These are phyloP conservation scores for Conus ventricosus DNA, from an alignment of 1,140 invertebrate species.

Conservation along the genomic window DNA sequence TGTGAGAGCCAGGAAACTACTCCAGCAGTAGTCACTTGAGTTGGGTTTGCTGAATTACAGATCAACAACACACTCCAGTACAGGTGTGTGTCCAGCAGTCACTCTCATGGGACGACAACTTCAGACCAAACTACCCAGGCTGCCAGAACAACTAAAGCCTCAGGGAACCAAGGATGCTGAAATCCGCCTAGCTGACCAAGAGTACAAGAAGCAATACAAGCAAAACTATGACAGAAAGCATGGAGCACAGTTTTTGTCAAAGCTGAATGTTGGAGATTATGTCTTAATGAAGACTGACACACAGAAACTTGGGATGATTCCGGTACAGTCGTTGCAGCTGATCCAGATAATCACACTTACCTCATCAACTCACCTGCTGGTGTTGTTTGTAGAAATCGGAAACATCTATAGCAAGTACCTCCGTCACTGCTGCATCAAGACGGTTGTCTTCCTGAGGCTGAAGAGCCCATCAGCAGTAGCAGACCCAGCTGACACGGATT, in stretches of 20 bases:
- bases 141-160: slow-evolving; percentile 23
- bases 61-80: slow-evolving; percentile 9
- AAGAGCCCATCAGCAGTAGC: too few species aligned
- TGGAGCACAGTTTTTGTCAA: background rate
- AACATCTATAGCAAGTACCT: background rate
- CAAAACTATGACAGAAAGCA: background rate
- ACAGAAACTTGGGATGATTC: background rate
- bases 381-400: background rate
- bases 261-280: background rate
- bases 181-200: background rate
- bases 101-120: slow-evolving; percentile 17
- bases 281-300: background rate
- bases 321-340: background rate
- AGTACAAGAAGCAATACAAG: background rate
- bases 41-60: slow-evolving; percentile 6
- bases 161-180: too few species aligned
- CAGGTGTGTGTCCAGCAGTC: background rate
- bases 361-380: slow-evolving; percentile 16
- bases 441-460: too few species aligned
- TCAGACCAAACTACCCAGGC: slow-evolving; percentile 14
- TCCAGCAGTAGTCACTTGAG: slow-evolving; percentile 10
- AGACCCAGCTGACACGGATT: too few species aligned
- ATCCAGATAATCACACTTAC: slow-evolving; percentile 1
- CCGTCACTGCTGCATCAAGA: background rate
- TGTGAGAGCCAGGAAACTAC: slow-evolving; percentile 46